Evolutionary conservation across 2,888 invertebrate species (phyloP).

Genomic region (Flexamia atlantica): DNA sequence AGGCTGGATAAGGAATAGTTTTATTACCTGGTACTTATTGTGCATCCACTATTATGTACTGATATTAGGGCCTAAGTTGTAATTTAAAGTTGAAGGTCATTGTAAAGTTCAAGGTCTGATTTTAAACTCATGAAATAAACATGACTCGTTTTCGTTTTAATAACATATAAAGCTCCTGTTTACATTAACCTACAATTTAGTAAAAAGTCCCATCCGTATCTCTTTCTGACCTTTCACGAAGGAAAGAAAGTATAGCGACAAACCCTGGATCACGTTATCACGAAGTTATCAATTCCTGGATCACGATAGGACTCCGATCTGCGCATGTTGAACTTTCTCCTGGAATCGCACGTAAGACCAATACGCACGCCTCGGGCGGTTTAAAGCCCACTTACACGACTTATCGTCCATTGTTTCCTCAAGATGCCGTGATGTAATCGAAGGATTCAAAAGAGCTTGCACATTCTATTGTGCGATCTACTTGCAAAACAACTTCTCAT

Average conservation of each 20-base stretch:
- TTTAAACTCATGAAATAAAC: too few relatives aligned
- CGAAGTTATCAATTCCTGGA: not conserved
- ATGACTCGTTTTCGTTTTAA: too few relatives aligned
- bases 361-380: not conserved
- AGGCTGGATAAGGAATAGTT: not conserved
- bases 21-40: too few relatives aligned
- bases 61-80: too few relatives aligned
- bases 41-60: too few relatives aligned
- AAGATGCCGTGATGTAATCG: not conserved
- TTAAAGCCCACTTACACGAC: not conserved
- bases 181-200: too few relatives aligned
- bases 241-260: not conserved
- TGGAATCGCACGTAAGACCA: not conserved
- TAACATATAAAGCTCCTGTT: too few relatives aligned
- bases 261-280: not conserved
- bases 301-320: not conserved
- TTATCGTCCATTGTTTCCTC: not conserved
- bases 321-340: conserved; percentile 2
- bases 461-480: not conserved
- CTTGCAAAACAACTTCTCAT: too few relatives aligned
- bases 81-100: too few relatives aligned
- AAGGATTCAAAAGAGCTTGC: not conserved
- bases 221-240: too few relatives aligned
- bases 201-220: too few relatives aligned
- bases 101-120: too few relatives aligned